A percentile compares a stretch with the other conserved stretches of the same genome.
These are phyloP conservation scores for Drosophila aldrichi DNA, from an alignment of 2,888 invertebrate species.

Conservation along the genomic window DNA sequence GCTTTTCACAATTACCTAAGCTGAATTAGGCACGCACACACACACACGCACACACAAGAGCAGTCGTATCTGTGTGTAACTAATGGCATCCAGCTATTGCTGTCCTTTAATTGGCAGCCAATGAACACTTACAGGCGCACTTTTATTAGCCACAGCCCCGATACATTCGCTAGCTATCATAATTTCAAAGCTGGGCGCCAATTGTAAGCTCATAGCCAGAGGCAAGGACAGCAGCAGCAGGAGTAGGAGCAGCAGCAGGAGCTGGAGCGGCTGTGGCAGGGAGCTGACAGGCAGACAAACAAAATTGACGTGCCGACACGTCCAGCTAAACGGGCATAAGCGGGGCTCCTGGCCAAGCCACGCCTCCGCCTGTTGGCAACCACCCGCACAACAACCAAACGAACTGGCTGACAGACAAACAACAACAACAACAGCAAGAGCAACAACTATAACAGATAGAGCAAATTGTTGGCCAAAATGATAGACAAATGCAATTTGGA, in stretches of 20 bases:
- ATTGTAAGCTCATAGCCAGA: constrained; percentile 11
- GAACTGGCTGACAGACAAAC: constrained; percentile 25
- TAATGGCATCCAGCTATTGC: constrained; percentile 13
- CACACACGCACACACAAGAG: too few species aligned
- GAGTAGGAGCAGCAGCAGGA: not conserved
- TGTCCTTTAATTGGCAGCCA: constrained; percentile 59
- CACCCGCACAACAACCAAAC: constrained; percentile 31
- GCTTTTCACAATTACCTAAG: constrained; percentile 27
- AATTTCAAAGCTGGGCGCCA: constrained; percentile 60
- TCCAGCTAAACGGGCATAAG: constrained; percentile 38
- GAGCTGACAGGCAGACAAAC: constrained; percentile 60
- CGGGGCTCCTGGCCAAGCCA: not conserved
- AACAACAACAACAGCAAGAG: constrained; percentile 23
- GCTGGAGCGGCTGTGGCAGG: not conserved
- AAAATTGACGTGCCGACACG: constrained; percentile 81
- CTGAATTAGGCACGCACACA: constrained; percentile 5
- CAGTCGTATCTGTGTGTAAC: not conserved
- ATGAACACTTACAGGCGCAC: constrained; percentile 50
- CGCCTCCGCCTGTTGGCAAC: not conserved
- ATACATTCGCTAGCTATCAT: constrained; percentile 62
- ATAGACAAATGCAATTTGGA: constrained; percentile 70
- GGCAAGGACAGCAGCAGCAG: constrained; percentile 3
- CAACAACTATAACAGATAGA: constrained; percentile 1
- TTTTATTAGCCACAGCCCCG: constrained; percentile 57
- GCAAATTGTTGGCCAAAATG: constrained; percentile 75